These are phyloP conservation scores for Noctua fimbriata DNA, from an alignment of 2,888 invertebrate species.

Conservation along the genomic window DNA sequence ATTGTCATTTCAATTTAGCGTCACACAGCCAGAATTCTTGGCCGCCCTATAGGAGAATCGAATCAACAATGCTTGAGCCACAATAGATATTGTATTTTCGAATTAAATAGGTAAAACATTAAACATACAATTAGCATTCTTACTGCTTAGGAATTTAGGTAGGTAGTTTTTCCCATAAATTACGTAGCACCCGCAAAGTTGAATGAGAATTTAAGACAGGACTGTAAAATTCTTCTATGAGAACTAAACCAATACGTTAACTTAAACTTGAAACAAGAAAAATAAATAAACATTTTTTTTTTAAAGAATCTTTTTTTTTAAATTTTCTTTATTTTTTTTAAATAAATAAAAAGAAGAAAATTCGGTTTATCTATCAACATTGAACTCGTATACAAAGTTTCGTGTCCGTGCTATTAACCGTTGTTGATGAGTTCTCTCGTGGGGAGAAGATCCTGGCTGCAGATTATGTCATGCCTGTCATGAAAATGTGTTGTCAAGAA, in stretches of 20 bases:
- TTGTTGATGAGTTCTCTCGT: no score
- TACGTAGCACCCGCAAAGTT: not conserved
- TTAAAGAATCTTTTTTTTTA: no score
- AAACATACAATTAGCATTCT: not conserved
- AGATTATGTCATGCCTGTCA: no score
- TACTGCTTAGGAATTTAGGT: not conserved
- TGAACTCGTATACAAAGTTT: no score
- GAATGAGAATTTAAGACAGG: not conserved
- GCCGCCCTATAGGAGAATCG: not conserved
- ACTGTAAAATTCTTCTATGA: not conserved
- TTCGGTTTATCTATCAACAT: no score
- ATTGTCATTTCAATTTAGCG: not conserved
- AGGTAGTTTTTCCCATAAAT: not conserved
- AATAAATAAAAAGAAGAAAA: no score
- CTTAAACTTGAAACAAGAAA: no score
- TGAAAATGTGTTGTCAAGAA: no score
- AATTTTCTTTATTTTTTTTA: no score
- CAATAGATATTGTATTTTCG: not conserved
- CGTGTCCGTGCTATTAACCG: no score
- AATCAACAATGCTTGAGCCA: not conserved
- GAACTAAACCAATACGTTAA: not conserved
- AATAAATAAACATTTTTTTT: no score
- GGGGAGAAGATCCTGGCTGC: no score
- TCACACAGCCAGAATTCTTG: constrained; percentile 9
- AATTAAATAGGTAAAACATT: not conserved